These are phyloP conservation scores for Notiomystis cincta DNA, from an alignment of 2,113 vertebrate species.

Conservation along the genomic window DNA sequence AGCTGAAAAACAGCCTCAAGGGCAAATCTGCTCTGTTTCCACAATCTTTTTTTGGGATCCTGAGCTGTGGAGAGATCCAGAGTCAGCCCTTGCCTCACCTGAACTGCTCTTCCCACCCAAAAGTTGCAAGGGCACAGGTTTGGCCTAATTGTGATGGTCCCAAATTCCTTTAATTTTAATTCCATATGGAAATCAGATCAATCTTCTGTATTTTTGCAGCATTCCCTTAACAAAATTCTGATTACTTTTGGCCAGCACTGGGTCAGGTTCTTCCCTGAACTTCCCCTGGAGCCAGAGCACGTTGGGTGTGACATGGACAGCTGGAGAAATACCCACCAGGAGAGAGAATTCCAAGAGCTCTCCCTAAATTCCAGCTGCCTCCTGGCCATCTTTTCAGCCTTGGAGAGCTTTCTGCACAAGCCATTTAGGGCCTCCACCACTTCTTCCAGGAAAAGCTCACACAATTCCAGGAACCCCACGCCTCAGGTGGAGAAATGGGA, in stretches of 20 bases:
- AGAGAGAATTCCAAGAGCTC: not conserved
- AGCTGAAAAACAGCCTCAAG: not conserved
- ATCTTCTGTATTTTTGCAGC: not conserved
- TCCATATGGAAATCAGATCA: not conserved
- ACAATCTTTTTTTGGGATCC: not conserved
- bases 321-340: not conserved
- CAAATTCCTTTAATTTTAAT: not conserved
- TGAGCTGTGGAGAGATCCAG: not conserved
- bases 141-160: not conserved
- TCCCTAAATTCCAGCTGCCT: not conserved
- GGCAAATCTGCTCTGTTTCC: not conserved
- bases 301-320: not conserved
- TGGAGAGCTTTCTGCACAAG: not conserved
- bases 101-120: not conserved
- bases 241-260: not conserved
- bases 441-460: constrained; percentile 16
- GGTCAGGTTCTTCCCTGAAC: not conserved
- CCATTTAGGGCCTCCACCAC: not conserved
- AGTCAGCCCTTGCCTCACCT: not conserved
- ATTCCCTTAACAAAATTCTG: not conserved
- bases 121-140: not conserved
- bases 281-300: not conserved
- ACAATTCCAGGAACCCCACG: constrained; percentile 38
- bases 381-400: not conserved
- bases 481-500: not conserved